Evolutionary conservation across 1,140 invertebrate species (phyloP), one percentile per base, ranked within the genome.

Genomic region (Drosophila ambigua): DNA sequence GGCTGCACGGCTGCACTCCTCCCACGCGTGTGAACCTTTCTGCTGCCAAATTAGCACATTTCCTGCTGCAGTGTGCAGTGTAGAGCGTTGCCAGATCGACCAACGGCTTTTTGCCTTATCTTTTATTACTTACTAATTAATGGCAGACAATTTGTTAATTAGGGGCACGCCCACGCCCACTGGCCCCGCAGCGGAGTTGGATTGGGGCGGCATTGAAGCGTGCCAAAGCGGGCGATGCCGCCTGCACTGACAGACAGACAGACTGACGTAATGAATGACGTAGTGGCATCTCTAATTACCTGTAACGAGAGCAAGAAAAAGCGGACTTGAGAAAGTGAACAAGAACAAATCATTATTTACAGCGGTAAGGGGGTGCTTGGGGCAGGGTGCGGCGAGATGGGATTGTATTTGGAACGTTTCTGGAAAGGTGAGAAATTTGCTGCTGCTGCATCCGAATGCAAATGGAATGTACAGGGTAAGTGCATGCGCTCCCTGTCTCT

Each of bases 101-200:
- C 35, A 31, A 6, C n/a, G n/a, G 13, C 11, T 48, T 26, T 67
- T 62, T 9, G 13, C 16, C 35, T 39, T 41, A 53, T 45, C 20
- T 73, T 75, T 54, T 75, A 75, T 77, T 77, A 77, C 74, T 77
- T 76, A 77, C 74, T 77, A 77, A 77, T 77, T 77, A 77, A 77
- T 77, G 63, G 72, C 73, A 77, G 74, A 77, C 74, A 72, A 77
- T 77, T 77, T 77, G 73, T 77, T 77, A 77, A 77, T 77, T 77
- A 77, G 73, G 41, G 52, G 57, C 55, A 76, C 72, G 55, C 63
- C 55, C 55, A 58, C 23, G 4, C 23, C 51, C 26, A 6, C 26
- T 45, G 45, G 31, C 57, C 5, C 23, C 49, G 43, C 20, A 54
- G 35, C 52, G 20, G 20, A 20, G 20, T 20, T 20, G 20, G 20